Evolutionary conservation across 2,113 vertebrate species (phyloP).

Genomic region (Jacana jacana): DNA sequence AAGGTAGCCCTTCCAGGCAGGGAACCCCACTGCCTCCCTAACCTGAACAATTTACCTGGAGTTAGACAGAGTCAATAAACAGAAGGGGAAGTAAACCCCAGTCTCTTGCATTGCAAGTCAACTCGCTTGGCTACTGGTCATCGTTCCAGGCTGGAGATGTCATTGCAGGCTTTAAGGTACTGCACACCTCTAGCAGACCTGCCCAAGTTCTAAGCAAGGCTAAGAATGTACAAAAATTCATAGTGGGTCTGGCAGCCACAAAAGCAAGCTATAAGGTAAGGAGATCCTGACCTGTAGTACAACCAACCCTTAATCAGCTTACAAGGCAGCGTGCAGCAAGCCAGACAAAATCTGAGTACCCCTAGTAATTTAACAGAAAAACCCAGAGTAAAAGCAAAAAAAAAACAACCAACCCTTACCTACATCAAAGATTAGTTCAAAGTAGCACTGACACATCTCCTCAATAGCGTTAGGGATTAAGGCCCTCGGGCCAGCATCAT

Average conservation of each 20-base stretch:
- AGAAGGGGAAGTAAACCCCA: background rate
- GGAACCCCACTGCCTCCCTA: background rate
- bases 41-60: background rate
- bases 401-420: background rate
- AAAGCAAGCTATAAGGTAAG: background rate
- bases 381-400: no score
- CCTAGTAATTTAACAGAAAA: background rate
- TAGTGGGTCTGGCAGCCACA: background rate
- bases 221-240: background rate
- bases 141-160: background rate
- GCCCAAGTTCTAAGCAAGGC: background rate
- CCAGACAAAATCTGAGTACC: background rate
- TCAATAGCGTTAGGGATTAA: background rate
- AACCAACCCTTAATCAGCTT: no score
- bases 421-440: background rate
- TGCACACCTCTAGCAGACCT: background rate
- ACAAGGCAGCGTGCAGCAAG: background rate
- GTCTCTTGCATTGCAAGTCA: background rate
- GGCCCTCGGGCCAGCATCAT: accelerated
- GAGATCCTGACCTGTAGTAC: no score
- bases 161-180: background rate
- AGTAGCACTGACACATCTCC: background rate
- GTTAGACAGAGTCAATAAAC: background rate
- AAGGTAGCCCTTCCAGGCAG: background rate
- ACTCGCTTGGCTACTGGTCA: background rate